Base-by-base conservation (phyloP, 2,113 vertebrate species). In the Eurypyga helias region DNA sequence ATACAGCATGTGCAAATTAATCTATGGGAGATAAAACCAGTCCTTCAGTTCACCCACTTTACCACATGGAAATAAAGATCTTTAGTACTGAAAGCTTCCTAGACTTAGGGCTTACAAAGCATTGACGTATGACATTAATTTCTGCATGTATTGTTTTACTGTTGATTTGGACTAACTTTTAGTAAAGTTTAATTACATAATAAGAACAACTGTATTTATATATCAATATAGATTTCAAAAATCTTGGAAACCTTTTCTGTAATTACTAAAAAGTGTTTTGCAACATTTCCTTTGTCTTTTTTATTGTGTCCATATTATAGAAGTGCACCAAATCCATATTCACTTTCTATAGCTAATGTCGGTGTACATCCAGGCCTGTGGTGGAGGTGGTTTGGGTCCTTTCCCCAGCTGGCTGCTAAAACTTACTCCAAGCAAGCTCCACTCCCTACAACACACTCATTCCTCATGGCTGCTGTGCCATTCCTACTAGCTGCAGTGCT, bases 371-470 rank as follows among this genome's bases (percentile, higher is more conserved):
- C 88, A 81, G 51, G 41, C 24, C 26, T 89, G 76, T 0, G 4
- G 61, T 29, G 17, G 34, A 58, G 29, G 48, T 0, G 5, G 51
- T 71, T 92, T 94, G 77, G 55, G 94, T 43, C 49, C 1, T 0
- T 79, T 94, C 43, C 87, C 57, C 57, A 79, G 0, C 45, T 72
- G 81, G 77, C 81, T 94, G 94, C 62, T 87, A 43, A 96, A 90
- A 43, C n/a, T 21, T 13, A 26, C 11, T 87, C 26, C 48, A 55
- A 67, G 38, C 18, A n/a, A 76, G 10, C 43, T 71, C 57, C 10
- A 1, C 8, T 78, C 31, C 46, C 38, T 28, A 45, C 45, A 43
- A 4, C 0, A 0, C 8, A 0, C 17, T 69, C 3, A 0, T 21
- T 58, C 9, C 4, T 46, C 20, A 23, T 0, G 0, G 29, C 62